Percentiles rank a stretch among this genome's conserved stretches.
These are phyloP conservation scores for Apamea epomidion DNA, from an alignment of 2,888 invertebrate species.

Conservation along the genomic window DNA sequence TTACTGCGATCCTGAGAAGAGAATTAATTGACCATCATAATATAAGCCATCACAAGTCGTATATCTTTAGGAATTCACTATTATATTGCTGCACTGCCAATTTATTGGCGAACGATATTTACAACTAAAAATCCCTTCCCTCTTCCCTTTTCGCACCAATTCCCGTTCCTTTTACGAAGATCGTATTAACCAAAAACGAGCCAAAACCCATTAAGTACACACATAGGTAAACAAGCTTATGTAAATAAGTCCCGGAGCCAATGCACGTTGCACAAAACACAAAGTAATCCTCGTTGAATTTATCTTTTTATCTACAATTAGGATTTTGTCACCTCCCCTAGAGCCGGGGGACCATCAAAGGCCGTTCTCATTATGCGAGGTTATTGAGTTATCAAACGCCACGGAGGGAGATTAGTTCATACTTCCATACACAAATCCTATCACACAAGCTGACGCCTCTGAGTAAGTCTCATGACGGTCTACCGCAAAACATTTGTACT, in stretches of 20 bases:
- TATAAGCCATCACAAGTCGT: neutral
- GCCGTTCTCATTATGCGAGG: conserved; percentile 88
- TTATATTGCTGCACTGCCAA: too few relatives aligned
- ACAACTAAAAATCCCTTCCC: neutral
- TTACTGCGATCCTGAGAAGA: neutral
- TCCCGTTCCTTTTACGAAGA: conserved; percentile 18
- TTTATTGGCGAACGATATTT: neutral
- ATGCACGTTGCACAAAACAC: conserved; percentile 75
- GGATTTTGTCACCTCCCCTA: conserved; percentile 88
- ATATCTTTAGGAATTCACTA: neutral
- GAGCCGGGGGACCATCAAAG: conserved; percentile 79
- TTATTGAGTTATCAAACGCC: conserved; percentile 90
- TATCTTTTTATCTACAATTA: conserved; percentile 91
- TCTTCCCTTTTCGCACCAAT: conserved; percentile 9
- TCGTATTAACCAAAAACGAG: conserved; percentile 39
- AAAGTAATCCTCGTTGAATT: conserved; percentile 79
- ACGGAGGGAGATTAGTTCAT: conserved; percentile 89
- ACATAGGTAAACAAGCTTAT: conserved; percentile 64
- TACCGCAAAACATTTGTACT: conserved; percentile 81
- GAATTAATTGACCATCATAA: neutral
- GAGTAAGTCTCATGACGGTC: conserved; percentile 88
- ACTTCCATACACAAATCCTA: conserved; percentile 90
- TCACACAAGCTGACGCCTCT: conserved; percentile 91
- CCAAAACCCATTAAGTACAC: conserved; percentile 52
- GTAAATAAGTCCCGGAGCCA: conserved; percentile 61